Conservation (phyloP, 2,113 vertebrate genomes). For the Pantherophis guttatus region DNA sequence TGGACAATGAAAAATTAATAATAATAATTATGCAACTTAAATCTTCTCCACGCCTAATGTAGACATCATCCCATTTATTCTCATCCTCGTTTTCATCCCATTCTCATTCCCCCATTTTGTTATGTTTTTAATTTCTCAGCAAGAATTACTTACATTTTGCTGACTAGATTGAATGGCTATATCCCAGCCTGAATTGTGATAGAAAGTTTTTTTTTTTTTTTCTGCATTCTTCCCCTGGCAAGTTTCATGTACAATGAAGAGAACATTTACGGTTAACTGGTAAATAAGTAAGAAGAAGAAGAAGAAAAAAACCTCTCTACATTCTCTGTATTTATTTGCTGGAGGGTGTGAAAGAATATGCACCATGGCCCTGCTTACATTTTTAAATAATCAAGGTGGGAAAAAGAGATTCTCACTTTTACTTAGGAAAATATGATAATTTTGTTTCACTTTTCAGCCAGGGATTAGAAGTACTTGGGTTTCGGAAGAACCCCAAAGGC, state of each 20-base stretch:
- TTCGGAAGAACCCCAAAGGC: constrained; percentile 62
- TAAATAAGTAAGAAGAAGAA: constrained; percentile 42
- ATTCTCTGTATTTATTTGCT: constrained; percentile 58
- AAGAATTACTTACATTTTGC: neutral
- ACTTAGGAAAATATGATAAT: constrained; percentile 38
- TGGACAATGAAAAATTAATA: neutral
- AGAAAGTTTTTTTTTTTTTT: neutral
- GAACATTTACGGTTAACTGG: constrained; percentile 46
- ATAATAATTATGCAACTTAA: neutral
- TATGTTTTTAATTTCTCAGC: neutral
- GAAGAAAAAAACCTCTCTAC: neutral
- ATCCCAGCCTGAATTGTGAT: constrained; percentile 9
- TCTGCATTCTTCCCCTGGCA: constrained; percentile 19
- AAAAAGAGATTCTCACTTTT: neutral
- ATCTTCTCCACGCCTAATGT: neutral
- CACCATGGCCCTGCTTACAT: constrained; percentile 47
- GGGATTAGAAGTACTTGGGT: constrained; percentile 67
- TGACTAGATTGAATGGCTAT: neutral
- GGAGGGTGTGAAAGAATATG: constrained; percentile 40
- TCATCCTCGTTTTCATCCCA: too few relatives aligned
- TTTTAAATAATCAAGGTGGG: constrained; percentile 53
- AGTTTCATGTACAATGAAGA: constrained; percentile 50
- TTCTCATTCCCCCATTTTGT: neutral
- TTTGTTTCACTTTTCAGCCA: constrained; percentile 53
- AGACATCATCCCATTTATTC: neutral